Base-by-base conservation (phyloP, 2,888 invertebrate genomes). In the Erannis defoliaria region DNA sequence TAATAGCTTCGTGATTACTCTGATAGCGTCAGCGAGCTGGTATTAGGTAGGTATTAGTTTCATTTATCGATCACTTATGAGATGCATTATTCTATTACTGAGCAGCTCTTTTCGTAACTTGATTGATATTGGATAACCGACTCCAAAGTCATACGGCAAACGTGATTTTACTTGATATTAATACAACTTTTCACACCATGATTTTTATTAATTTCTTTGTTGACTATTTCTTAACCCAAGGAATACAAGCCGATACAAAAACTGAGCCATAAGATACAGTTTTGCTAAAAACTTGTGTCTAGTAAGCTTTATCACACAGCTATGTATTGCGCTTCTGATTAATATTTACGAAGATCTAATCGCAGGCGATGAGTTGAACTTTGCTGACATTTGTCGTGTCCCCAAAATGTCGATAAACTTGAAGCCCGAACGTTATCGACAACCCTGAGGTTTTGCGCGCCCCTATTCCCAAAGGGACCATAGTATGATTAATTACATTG, bases 401-500 rank as follows among this genome's bases (percentile, higher is more conserved):
- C 38, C 12, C 14, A 23, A 53, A 61, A 49, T 54, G 40, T 43
- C 49, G 49, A 45, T 43, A 33, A 45, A 45, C 45, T 23, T 26
- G n/a, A 26, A 2, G 26, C 8, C 26, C 12, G 50, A 51, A 59
- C 49, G 62, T 62, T 60, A 58, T 71, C 68, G 62, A 66, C 57
- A 57, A 64, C 35, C 21, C 51, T 35, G 35, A 57, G 35, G 50
- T 42, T 62, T 61, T 26, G 48, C 23, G 45, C 62, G 45, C 61
- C 66, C 64, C 67, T 71, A 67, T 42, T 57, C 56, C 62, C 62
- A n/a, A 45, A 55, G 70, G 67, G 72, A 72, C 70, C 73, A 68
- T 70, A 75, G 74, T 64, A 75, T 81, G 81, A 84, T 85, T 80
- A 82, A 82, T 82, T 74, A 76, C 73, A 73, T 70, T 66, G 69